Base-by-base conservation (phyloP, 2,888 invertebrate species). In the Epistrophe eligans region DNA sequence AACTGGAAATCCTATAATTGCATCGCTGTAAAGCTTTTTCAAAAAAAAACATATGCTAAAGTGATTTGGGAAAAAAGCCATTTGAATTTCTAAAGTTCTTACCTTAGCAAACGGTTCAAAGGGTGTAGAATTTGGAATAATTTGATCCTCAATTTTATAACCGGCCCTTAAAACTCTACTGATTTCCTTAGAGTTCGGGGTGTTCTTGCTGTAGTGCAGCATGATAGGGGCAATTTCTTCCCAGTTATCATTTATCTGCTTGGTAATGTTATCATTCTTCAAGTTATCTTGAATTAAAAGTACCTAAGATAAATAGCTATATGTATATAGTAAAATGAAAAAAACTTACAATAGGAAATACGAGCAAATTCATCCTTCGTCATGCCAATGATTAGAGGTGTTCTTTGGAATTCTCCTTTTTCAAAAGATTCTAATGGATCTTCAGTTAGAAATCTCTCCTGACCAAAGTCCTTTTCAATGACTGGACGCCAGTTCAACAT, bases 291-390 rank as follows among this genome's bases (percentile, higher is more conserved):
- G 9, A 28, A 50, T 4, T 1, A 13, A 24, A 52, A 52, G 2
- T 9, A n/a, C n/a, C n/a, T n/a, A n/a, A n/a, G n/a, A n/a, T n/a
- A n/a, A n/a, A n/a, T n/a, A n/a, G n/a, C n/a, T 19, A 11, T 5
- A 7, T 17, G 77, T 17, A 48, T 15, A 4, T 6, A 45, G 3
- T 1, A 17, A 7, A 38, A 15, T 3, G 4, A 0, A 8, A 35
- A 13, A 24, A n/a, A 88, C 90, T 89, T 93, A 79, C 93, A 90
- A 40, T 94, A 91, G 74, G 94, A 94, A 17, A 94, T 94, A 45
- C 93, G 93, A 89, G 94, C 93, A 91, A 96, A 95, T 91, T 96
- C 96, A 77, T 95, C 94, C 55, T 94, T 93, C 0, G 95, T 95
- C 73, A 95, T 93, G 55, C 96, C 95, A 83, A 94, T 93, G 73